Evolutionary conservation across 2,888 invertebrate genomes (phyloP), one percentile per base, ranked within the genome.

Genomic region (Caenorhabditis drosophilae): DNA sequence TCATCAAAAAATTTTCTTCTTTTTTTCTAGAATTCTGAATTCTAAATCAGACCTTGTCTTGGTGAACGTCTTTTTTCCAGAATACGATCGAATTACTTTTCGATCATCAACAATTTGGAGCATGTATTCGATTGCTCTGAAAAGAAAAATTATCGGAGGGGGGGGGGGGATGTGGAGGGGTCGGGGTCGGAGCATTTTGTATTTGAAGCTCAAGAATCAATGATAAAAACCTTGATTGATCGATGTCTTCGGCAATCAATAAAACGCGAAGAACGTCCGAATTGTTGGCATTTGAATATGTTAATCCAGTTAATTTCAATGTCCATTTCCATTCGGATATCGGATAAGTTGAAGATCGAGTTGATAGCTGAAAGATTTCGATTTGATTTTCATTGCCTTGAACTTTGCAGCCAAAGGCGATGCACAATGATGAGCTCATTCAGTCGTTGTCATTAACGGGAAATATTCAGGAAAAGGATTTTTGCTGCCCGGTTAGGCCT

Each of bases 261-360:
- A 59, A 44, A 15, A 78, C 55, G 7, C 73, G 49, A 27, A 80
- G 60, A n/a, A 62, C 59, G 34, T 77, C 77, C 16, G 51, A 52
- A 41, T 57, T 58, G 1, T 45, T 46, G 4, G 56, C 25, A 42
- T 57, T 57, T 0, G 57, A 36, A 12, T 46, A 57, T 25, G 55
- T 51, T 15, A 54, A 38, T 0, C 61, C 64, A 18, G 52, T 50
- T 4, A 68, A 49, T 45, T 70, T 70, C 9, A 86, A 75, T 57
- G 84, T 84, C 86, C 86, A 86, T 27, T 85, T 85, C 86, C 86
- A 86, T 7, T 80, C 79, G 57, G 84, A 82, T 3, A 80, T 74
- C 0, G 85, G 85, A 54, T 84, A 80, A 1, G 84, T 83, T 2
- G 83, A 84, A 4, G 85, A 83, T 18, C 84, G 73, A 1, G 85